These are phyloP conservation scores for Erebia palarica DNA, from an alignment of 2,888 invertebrate genomes.

Conservation along the genomic window DNA sequence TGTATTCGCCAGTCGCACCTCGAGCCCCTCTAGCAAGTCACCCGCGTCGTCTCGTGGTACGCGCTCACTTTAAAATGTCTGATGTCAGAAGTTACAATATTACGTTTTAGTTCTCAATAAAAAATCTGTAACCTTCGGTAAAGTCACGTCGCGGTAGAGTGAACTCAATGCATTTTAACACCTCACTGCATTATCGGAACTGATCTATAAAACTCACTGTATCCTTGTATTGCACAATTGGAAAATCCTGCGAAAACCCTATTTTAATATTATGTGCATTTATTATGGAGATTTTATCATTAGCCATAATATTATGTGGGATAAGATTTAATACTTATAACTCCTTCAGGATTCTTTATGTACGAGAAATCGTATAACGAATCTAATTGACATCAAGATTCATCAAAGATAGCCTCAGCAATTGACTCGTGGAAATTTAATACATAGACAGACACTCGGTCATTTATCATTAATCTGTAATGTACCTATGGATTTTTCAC, in stretches of 20 bases:
- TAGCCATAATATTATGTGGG: background rate
- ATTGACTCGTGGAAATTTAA: too few relatives aligned
- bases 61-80: background rate
- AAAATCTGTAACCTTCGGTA: constrained; percentile 47
- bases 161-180: constrained; percentile 39
- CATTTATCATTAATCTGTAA: too few relatives aligned
- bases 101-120: constrained; percentile 20
- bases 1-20: too few relatives aligned
- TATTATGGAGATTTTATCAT: background rate
- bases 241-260: constrained; percentile 2
- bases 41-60: too few relatives aligned
- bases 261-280: background rate
- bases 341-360: background rate
- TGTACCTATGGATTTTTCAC: background rate
- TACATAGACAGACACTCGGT: too few relatives aligned
- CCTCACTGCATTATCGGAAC: constrained; percentile 48
- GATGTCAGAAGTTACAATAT: constrained; percentile 2
- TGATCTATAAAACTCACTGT: constrained; percentile 44
- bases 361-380: too few relatives aligned
- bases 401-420: too few relatives aligned
- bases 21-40: too few relatives aligned
- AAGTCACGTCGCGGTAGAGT: constrained; percentile 44
- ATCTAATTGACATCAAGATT: too few relatives aligned
- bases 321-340: too few relatives aligned
- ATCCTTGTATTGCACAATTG: constrained; percentile 16